Conservation (phyloP, 2,797 vertebrate genomes). For the Cynodonichthys magdalenae region DNA sequence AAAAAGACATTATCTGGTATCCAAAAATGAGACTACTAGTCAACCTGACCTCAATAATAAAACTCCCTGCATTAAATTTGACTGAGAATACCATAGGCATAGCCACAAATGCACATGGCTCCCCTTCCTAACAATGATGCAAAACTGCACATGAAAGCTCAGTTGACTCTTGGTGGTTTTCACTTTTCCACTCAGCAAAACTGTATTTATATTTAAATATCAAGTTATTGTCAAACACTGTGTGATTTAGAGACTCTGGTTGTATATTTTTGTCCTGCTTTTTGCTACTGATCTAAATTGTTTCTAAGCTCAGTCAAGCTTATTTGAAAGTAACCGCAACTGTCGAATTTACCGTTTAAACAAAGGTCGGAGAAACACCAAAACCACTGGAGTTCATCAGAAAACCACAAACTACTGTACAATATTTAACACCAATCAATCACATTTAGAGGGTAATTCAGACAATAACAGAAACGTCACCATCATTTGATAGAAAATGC, state of each 20-base stretch:
- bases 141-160: constrained; percentile 5
- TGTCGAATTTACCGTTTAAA: no score
- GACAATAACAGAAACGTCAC: not conserved
- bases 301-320: not conserved
- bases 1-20: not conserved
- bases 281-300: constrained; percentile 1
- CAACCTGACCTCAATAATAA: no score
- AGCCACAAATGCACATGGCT: not conserved
- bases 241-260: not conserved
- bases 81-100: no score
- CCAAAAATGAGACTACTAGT: constrained; percentile 3
- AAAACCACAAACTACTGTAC: not conserved
- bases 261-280: not conserved
- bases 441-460: not conserved
- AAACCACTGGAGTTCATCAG: constrained; percentile 4
- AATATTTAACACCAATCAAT: not conserved
- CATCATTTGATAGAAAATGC: not conserved
- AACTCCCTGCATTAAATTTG: no score
- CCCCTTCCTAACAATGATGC: constrained; percentile 10
- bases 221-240: constrained; percentile 1
- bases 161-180: not conserved
- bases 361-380: not conserved
- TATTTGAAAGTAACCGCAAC: no score
- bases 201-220: not conserved
- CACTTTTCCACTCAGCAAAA: not conserved